phyloP scores from a whole-genome alignment of 23 tunicate species.

The Halocynthia aurantium region DNA sequence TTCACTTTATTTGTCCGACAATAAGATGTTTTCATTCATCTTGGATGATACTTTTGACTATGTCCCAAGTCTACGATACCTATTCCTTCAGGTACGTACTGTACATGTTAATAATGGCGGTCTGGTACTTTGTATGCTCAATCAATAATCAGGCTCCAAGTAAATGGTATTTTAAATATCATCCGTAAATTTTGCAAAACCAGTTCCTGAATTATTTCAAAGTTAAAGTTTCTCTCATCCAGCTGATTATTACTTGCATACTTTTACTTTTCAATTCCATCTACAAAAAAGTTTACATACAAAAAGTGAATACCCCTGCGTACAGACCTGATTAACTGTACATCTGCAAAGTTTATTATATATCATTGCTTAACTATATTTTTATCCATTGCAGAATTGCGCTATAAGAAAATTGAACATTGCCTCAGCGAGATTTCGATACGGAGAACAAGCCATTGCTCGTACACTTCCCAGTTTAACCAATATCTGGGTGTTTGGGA shows the following conservation, averaged over 20 bases:
- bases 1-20: slow-evolving; percentile 30
- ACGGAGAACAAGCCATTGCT: slow-evolving; percentile 19
- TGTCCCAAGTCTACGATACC: slow-evolving; percentile 40
- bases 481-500: slow-evolving; percentile 45
- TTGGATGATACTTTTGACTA: slow-evolving; percentile 41
- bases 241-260: too few species aligned
- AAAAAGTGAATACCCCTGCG: too few species aligned
- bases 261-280: too few species aligned
- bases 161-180: too few species aligned
- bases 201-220: background rate
- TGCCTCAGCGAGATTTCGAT: slow-evolving; percentile 18
- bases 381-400: slow-evolving; percentile 43
- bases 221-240: too few species aligned
- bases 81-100: slow-evolving; percentile 62
- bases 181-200: too few species aligned
- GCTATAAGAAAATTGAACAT: slow-evolving; percentile 26
- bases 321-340: too few species aligned
- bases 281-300: too few species aligned
- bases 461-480: slow-evolving; percentile 33
- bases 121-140: too few species aligned
- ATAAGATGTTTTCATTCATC: slow-evolving; percentile 7
- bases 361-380: background rate
- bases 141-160: too few species aligned
- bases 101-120: too few species aligned
- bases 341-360: too few species aligned